Evolutionary conservation across 2,797 vertebrate species (phyloP).

Genomic region (Babyrousa celebensis): DNA sequence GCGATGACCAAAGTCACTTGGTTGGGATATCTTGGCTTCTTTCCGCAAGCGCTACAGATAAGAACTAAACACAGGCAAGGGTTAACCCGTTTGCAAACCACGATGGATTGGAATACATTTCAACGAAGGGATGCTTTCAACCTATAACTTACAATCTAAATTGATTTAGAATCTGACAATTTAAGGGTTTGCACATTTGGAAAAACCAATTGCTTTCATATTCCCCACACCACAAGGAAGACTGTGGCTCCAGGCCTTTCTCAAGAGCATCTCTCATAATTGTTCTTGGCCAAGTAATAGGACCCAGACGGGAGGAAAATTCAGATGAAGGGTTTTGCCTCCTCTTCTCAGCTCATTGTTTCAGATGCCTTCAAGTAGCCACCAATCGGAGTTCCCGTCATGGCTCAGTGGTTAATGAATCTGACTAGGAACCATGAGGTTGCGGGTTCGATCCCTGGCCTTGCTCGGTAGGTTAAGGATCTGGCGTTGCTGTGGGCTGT

Average conservation of each 20-base stretch:
- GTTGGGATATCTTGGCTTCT: background rate
- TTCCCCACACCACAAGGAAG: background rate
- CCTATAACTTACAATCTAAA: background rate
- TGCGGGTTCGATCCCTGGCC: too few species aligned
- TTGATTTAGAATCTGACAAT: slow-evolving; percentile 1
- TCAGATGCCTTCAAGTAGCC: background rate
- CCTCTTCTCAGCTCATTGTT: background rate
- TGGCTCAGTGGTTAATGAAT: too few species aligned
- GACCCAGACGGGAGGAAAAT: background rate
- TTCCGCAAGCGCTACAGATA: background rate
- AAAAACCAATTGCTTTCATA: slow-evolving; percentile 12
- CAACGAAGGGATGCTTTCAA: background rate
- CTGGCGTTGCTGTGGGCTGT: too few species aligned
- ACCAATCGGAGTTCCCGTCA: background rate
- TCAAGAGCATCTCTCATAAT: background rate
- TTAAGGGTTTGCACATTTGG: background rate
- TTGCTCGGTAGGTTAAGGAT: too few species aligned
- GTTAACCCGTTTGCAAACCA: background rate
- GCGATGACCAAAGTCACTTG: background rate
- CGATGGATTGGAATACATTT: background rate
- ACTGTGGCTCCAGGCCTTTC: background rate
- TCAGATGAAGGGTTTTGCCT: slow-evolving; percentile 9
- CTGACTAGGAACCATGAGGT: too few species aligned
- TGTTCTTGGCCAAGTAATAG: background rate
- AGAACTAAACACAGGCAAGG: slow-evolving; percentile 33